phyloP scores from a whole-genome alignment of 2,797 vertebrate species.

The Gymnodraco acuticeps region DNA sequence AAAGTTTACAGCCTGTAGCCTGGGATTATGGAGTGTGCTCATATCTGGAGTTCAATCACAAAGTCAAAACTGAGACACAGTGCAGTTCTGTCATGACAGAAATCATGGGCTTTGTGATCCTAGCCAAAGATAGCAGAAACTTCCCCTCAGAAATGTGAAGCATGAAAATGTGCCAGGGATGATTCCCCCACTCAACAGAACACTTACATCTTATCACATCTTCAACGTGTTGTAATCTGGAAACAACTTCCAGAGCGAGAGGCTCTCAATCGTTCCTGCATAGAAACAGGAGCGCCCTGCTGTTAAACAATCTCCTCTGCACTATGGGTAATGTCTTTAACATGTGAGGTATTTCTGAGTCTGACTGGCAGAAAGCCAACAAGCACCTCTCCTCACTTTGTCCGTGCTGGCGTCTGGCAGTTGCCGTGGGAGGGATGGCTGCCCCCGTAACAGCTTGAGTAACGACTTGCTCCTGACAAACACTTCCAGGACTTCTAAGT shows the following conservation, averaged over 20 bases:
- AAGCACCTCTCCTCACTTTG: conserved; percentile 66
- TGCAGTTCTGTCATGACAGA: conserved; percentile 35
- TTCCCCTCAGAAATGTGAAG: conserved; percentile 37
- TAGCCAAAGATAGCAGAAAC: conserved; percentile 30
- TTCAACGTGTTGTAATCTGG: conserved; percentile 54
- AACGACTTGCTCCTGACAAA: conserved; percentile 62
- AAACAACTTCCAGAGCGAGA: conserved; percentile 55
- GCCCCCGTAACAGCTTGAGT: conserved; percentile 45
- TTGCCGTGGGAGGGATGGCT: conserved; percentile 36
- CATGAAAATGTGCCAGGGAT: conserved; percentile 29
- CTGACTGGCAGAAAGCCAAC: conserved; percentile 59
- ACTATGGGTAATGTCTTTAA: conserved; percentile 72
- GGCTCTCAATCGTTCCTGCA: conserved; percentile 17
- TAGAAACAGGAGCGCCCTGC: conserved; percentile 43
- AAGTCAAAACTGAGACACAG: conserved; percentile 30
- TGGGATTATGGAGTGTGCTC: conserved; percentile 27
- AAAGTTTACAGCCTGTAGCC: conserved; percentile 51
- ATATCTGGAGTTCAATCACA: conserved; percentile 52
- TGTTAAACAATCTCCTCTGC: conserved; percentile 42
- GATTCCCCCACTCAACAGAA: conserved; percentile 38
- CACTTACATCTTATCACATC: conserved; percentile 39
- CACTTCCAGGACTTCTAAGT: conserved; percentile 63
- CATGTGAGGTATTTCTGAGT: conserved; percentile 63
- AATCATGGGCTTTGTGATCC: conserved; percentile 26
- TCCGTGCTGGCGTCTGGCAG: conserved; percentile 55